phyloP scores from a whole-genome alignment of 2,113 vertebrate species.

The Dipodomys stephensi region DNA sequence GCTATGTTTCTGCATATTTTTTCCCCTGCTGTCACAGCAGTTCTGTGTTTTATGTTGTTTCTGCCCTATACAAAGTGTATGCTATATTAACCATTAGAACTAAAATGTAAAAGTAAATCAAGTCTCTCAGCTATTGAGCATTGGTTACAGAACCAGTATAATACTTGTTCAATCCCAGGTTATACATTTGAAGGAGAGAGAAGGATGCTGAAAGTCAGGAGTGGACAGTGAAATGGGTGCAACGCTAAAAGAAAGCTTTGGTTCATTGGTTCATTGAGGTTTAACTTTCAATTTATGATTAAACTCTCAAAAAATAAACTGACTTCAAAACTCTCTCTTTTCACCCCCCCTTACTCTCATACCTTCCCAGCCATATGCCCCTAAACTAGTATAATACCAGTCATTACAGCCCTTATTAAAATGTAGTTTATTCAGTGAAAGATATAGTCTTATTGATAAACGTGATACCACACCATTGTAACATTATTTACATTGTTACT shows the following conservation, averaged over 20 bases:
- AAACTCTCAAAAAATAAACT: not conserved
- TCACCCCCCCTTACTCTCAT: not conserved
- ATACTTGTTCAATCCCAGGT: not conserved
- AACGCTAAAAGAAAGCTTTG: not conserved
- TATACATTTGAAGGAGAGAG: not conserved
- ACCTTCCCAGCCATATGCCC: too few relatives aligned
- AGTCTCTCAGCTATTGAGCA: not conserved
- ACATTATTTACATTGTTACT: not conserved
- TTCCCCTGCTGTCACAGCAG: not conserved
- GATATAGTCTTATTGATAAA: not conserved
- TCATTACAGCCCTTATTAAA: not conserved
- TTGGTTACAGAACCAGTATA: not conserved
- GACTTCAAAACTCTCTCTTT: not conserved
- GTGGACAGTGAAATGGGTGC: not conserved
- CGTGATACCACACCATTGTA: not conserved
- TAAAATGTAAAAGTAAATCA: constrained; percentile 45
- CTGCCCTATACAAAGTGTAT: not conserved
- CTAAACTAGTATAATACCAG: not conserved
- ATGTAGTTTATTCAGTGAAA: not conserved
- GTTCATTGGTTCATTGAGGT: too few relatives aligned
- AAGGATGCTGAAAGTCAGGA: not conserved
- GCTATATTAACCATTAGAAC: constrained; percentile 8
- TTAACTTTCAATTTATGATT: too few relatives aligned
- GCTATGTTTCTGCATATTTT: not conserved
- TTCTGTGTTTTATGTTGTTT: constrained; percentile 42